These are phyloP conservation scores for Galago senegalensis DNA, from an alignment of 2,797 vertebrate genomes.

Conservation along the genomic window DNA sequence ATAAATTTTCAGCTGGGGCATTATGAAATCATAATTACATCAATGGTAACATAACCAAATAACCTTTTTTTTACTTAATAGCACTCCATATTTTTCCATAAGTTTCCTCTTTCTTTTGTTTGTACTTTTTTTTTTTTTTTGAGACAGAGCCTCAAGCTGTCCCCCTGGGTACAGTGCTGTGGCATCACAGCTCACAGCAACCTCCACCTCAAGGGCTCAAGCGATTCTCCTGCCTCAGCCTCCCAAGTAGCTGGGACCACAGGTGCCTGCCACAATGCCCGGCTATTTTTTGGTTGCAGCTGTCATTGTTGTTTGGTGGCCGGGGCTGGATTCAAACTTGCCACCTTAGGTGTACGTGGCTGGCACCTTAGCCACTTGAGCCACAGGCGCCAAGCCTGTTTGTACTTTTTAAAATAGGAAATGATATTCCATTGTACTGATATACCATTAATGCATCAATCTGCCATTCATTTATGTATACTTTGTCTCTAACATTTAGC, in stretches of 20 bases:
- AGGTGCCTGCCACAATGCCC: too few relatives aligned
- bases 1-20: constrained; percentile 15
- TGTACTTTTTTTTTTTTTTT: not conserved
- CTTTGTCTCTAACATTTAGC: not conserved
- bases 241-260: too few relatives aligned
- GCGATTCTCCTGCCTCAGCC: too few relatives aligned
- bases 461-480: not conserved
- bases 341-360: too few relatives aligned
- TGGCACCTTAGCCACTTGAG: too few relatives aligned
- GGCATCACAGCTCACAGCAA: too few relatives aligned
- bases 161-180: too few relatives aligned
- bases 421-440: not conserved
- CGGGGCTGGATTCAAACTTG: too few relatives aligned
- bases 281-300: too few relatives aligned
- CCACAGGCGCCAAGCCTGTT: not conserved
- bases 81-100: not conserved
- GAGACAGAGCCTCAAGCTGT: too few relatives aligned
- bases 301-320: too few relatives aligned
- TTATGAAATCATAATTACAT: not conserved
- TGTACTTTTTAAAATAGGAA: not conserved
- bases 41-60: not conserved
- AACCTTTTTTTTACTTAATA: not conserved
- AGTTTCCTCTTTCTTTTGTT: not conserved
- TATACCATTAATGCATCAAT: not conserved
- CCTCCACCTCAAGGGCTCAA: too few relatives aligned